Evolutionary conservation across 2,113 vertebrate genomes (phyloP).

Genomic region (Delphinus delphis): DNA sequence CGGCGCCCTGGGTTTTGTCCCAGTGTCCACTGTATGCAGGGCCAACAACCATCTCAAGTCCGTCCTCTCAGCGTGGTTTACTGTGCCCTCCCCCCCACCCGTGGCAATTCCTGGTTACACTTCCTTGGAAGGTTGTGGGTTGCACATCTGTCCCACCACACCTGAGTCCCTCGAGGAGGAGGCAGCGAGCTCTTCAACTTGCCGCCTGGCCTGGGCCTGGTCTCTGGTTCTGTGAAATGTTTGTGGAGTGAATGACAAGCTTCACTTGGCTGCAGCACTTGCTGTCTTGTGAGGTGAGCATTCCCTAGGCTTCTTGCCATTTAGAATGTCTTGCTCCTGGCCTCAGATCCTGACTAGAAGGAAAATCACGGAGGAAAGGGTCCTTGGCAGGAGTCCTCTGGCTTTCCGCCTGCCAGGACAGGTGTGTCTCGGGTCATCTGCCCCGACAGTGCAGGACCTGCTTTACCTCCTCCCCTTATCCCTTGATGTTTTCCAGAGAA

Average conservation of each 20-base stretch:
- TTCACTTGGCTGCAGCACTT: background rate
- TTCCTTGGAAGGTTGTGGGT: background rate
- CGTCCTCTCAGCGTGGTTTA: background rate
- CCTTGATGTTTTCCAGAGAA: slow-evolving; percentile 71
- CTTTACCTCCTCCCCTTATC: background rate
- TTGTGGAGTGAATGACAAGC: background rate
- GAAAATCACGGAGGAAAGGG: background rate
- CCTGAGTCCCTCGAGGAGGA: background rate
- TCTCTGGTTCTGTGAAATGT: background rate
- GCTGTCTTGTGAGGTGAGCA: background rate
- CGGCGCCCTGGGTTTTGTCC: fast-evolving
- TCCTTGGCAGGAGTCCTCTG: background rate
- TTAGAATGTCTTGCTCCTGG: background rate
- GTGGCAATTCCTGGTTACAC: background rate
- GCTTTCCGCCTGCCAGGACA: background rate
- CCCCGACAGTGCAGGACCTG: background rate
- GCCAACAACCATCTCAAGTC: background rate
- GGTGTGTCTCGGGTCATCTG: no score
- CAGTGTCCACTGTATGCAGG: background rate
- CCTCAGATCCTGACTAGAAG: background rate
- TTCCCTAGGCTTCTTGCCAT: background rate
- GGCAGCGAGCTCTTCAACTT: background rate
- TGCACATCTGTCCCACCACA: background rate
- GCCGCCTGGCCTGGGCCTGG: background rate
- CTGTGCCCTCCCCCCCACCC: fast-evolving